A percentile compares a stretch with the other conserved stretches of the same genome.
Evolutionary conservation across 2,888 invertebrate species (phyloP).

Genomic region (Anorthoa munda): DNA sequence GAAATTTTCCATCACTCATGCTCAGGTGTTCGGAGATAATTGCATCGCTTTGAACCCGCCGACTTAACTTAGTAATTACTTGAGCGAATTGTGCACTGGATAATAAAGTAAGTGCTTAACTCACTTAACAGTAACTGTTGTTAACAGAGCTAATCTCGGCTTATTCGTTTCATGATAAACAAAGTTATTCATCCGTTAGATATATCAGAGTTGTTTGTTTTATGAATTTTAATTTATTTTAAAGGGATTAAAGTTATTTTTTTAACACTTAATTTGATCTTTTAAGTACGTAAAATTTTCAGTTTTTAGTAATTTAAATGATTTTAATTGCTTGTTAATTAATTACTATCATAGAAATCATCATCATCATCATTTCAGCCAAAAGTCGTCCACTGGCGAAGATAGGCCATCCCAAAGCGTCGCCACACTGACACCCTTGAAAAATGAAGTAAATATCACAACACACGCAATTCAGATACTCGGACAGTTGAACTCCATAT

Average conservation of each 20-base stretch:
- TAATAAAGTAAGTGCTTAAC: conserved; percentile 73
- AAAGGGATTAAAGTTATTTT: background rate
- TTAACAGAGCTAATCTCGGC: conserved; percentile 68
- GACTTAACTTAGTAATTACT: conserved; percentile 71
- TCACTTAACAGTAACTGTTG: conserved; percentile 69
- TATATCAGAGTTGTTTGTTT: conserved; percentile 15
- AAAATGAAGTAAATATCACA: no score
- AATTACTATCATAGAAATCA: background rate
- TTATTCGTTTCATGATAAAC: conserved; percentile 58
- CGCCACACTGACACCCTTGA: no score
- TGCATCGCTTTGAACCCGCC: conserved; percentile 67
- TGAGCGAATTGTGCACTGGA: conserved; percentile 73
- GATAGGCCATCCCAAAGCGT: no score
- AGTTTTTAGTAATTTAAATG: background rate
- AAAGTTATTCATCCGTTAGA: conserved; percentile 49
- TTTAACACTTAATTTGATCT: background rate
- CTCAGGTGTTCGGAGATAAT: conserved; percentile 66
- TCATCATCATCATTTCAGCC: no score
- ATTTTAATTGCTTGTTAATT: background rate
- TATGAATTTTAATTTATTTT: conserved; percentile 22
- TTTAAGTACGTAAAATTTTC: background rate
- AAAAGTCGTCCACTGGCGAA: no score
- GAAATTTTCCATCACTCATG: conserved; percentile 43
- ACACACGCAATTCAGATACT: no score
- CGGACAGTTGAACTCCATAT: no score